A percentile compares a stretch with the other conserved stretches of the same genome.
phyloP scores from a whole-genome alignment of 2,888 invertebrate genomes.

The Athalia rosae region DNA sequence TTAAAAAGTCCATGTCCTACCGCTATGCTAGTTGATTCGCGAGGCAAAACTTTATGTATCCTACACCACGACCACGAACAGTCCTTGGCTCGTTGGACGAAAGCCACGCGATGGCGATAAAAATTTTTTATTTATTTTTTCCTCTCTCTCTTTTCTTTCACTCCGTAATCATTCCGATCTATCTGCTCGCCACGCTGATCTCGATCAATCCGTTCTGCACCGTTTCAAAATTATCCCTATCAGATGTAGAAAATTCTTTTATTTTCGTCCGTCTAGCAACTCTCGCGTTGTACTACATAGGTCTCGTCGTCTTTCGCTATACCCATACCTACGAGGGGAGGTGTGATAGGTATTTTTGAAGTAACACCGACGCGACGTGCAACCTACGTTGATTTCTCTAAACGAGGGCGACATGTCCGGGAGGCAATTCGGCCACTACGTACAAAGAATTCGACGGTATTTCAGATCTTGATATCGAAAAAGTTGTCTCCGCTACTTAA shows the following conservation, averaged over 20 bases:
- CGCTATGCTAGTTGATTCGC: neutral
- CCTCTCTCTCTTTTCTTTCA: neutral
- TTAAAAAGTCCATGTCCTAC: neutral
- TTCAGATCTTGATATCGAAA: slow-evolving; percentile 1
- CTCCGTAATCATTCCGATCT: neutral
- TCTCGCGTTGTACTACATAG: neutral
- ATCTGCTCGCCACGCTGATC: too few relatives aligned
- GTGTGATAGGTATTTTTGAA: too few relatives aligned
- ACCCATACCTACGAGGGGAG: too few relatives aligned
- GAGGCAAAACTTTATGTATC: neutral
- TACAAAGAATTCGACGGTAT: neutral
- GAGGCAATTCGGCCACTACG: neutral
- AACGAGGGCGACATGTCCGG: neutral
- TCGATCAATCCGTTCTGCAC: too few relatives aligned
- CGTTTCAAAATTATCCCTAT: too few relatives aligned
- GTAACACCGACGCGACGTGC: too few relatives aligned
- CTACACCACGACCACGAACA: too few relatives aligned
- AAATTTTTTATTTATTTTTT: neutral
- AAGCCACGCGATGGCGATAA: neutral
- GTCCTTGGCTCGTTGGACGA: too few relatives aligned
- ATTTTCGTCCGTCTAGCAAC: neutral
- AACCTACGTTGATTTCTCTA: neutral
- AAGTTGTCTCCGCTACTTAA: slow-evolving; percentile 15
- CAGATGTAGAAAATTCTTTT: too few relatives aligned
- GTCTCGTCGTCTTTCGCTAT: too few relatives aligned